Percentiles rank a stretch among this genome's conserved stretches.
phyloP scores from a whole-genome alignment of 1,140 invertebrate genomes.

The Nautilus pompilius region DNA sequence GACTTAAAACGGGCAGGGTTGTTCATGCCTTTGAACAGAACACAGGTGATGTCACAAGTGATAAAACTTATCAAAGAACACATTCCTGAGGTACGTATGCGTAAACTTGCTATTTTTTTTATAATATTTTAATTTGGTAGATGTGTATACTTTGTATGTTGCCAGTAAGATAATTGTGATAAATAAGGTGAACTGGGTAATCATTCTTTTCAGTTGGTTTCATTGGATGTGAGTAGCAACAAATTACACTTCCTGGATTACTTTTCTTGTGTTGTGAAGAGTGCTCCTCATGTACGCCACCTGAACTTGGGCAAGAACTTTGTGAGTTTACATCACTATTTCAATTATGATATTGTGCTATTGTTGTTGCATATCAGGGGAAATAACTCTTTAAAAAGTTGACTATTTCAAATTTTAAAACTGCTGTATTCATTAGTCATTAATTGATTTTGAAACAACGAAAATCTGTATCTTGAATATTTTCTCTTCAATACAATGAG shows the following conservation, averaged over 20 bases:
- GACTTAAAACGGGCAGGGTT: constrained; percentile 65
- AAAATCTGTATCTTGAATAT: too few species aligned
- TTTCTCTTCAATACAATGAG: too few species aligned
- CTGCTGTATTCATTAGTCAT: too few species aligned
- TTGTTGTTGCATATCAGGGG: too few species aligned
- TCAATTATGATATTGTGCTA: too few species aligned
- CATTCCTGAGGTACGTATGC: constrained; percentile 65
- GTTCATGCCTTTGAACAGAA: constrained; percentile 72
- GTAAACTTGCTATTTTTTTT: neutral
- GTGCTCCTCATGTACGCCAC: constrained; percentile 72
- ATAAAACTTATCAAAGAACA: constrained; percentile 76
- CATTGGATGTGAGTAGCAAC: constrained; percentile 80
- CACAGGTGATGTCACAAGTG: constrained; percentile 68
- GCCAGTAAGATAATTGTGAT: neutral
- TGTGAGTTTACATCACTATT: constrained; percentile 65
- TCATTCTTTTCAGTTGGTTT: constrained; percentile 59
- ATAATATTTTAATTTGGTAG: neutral
- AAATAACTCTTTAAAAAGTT: too few species aligned
- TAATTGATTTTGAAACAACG: too few species aligned
- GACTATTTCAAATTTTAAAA: too few species aligned
- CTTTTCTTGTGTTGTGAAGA: constrained; percentile 63
- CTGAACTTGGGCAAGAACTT: constrained; percentile 79
- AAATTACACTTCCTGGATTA: constrained; percentile 68
- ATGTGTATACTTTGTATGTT: neutral
- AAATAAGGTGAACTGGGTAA: neutral